phyloP scores from a whole-genome alignment of 1,140 invertebrate genomes.

The Phthorimaea operculella region DNA sequence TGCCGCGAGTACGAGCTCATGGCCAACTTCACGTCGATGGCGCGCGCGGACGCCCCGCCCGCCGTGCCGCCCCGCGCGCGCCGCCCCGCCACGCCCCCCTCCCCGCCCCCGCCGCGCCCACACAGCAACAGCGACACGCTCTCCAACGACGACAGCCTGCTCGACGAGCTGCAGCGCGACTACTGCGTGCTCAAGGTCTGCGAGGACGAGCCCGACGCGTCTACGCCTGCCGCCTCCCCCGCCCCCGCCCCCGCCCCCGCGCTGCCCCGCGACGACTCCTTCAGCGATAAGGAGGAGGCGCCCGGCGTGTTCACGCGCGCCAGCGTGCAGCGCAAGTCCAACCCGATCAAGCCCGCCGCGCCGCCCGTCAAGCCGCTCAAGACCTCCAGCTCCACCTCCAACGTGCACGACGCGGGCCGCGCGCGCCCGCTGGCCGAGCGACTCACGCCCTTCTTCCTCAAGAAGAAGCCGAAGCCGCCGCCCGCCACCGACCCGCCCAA shows the following conservation, averaged over 20 bases:
- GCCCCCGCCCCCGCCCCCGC: constrained; percentile 19
- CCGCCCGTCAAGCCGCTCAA: constrained; percentile 42
- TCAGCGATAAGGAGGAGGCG: constrained; percentile 30
- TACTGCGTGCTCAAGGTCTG: constrained; percentile 53
- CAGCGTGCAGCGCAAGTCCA: constrained; percentile 59
- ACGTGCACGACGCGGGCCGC: constrained; percentile 43
- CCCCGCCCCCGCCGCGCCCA: constrained; percentile 19
- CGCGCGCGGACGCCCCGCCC: constrained; percentile 46
- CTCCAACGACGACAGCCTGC: constrained; percentile 50
- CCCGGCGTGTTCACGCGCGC: constrained; percentile 53
- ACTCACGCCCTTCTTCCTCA: constrained; percentile 57
- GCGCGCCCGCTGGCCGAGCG: constrained; percentile 53
- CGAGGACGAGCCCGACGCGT: constrained; percentile 36
- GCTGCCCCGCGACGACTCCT: constrained; percentile 14
- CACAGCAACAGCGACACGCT: constrained; percentile 32
- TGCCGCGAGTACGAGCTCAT: constrained; percentile 62
- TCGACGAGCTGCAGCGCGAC: constrained; percentile 52
- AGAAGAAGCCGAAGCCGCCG: constrained; percentile 55
- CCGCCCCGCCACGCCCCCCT: constrained; percentile 20
- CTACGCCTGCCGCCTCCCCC: constrained; percentile 26
- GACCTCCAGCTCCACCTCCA: constrained; percentile 53
- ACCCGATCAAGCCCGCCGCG: constrained; percentile 53
- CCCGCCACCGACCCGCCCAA: not conserved
- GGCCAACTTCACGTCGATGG: constrained; percentile 52
- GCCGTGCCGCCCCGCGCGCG: constrained; percentile 52